phyloP scores from a whole-genome alignment of 2,113 vertebrate genomes.

The Hemicordylus capensis region DNA sequence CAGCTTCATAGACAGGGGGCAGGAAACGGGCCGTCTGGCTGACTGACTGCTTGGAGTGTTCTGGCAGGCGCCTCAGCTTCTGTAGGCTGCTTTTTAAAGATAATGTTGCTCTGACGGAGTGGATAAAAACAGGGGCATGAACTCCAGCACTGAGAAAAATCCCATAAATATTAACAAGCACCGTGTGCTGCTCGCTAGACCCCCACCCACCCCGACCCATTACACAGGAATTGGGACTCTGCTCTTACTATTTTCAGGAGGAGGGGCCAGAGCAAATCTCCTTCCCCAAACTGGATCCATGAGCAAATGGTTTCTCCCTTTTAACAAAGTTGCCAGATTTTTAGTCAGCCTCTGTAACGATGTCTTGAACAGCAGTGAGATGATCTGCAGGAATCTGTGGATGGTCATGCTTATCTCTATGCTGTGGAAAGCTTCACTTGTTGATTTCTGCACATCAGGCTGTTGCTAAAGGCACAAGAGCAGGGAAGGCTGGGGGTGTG shows the following conservation, averaged over 20 bases:
- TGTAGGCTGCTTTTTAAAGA: background rate
- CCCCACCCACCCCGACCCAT: too few species aligned
- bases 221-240: background rate
- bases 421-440: background rate
- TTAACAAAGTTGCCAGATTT: background rate
- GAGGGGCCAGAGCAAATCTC: background rate
- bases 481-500: background rate
- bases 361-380: background rate
- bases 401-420: too few species aligned
- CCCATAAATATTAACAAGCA: background rate
- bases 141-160: background rate
- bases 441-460: background rate
- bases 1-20: background rate
- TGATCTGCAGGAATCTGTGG: background rate
- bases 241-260: background rate
- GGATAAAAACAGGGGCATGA: slow-evolving; percentile 1
- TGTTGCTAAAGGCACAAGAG: background rate
- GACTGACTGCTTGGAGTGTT: slow-evolving; percentile 8
- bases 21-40: slow-evolving; percentile 14
- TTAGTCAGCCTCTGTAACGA: background rate
- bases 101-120: background rate
- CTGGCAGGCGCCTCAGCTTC: background rate
- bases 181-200: background rate
- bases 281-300: background rate
- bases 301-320: background rate